phyloP scores from a whole-genome alignment of 2,797 vertebrate genomes.

The Nyctibius grandis region DNA sequence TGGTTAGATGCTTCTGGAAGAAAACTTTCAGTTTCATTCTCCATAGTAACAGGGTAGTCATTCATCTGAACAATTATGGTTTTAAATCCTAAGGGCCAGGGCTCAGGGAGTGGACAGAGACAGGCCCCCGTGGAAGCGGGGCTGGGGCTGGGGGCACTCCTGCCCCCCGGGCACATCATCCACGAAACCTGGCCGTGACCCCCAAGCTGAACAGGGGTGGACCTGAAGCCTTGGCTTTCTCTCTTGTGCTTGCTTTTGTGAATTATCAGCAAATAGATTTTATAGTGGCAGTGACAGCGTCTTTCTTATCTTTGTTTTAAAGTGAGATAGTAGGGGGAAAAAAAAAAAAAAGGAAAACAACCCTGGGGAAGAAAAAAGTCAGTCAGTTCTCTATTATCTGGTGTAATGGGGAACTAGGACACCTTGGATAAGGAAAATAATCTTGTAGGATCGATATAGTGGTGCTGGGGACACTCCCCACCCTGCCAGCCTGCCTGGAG shows the following conservation, averaged over 20 bases:
- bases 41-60: neutral
- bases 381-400: neutral
- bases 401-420: neutral
- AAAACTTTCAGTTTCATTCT: neutral
- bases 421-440: neutral
- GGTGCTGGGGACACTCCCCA: neutral
- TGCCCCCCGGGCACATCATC: rapidly evolving
- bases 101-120: neutral
- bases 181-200: rapidly evolving
- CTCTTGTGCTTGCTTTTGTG: rapidly evolving
- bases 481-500: neutral
- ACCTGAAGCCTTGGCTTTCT: neutral
- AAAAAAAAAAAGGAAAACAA: neutral
- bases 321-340: neutral
- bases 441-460: neutral
- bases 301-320: neutral
- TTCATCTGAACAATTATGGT: too few species aligned
- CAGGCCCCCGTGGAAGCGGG: neutral
- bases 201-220: rapidly evolving
- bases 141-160: neutral
- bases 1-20: neutral
- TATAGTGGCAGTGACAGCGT: neutral
- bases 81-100: neutral
- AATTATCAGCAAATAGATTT: neutral
- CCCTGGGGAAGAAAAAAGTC: neutral